Conservation (phyloP, 2,888 invertebrate genomes). For the Spisula solida region DNA sequence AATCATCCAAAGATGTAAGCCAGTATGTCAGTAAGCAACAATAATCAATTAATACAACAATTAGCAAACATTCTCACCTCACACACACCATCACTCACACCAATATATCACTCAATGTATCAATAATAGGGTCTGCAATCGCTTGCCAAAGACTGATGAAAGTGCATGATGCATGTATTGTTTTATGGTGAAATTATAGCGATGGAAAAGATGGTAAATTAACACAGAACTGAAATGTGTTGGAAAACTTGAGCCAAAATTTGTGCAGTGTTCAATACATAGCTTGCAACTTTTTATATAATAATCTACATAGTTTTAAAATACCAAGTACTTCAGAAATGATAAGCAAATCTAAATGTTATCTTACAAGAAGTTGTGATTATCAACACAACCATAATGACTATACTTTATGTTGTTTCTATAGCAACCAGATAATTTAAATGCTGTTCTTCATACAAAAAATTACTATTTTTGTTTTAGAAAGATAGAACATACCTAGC, state of each 20-base stretch:
- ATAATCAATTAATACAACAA: not conserved
- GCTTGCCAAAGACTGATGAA: slow-evolving; percentile 8
- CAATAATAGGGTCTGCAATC: not conserved
- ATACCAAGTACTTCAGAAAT: too few species aligned
- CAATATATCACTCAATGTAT: not conserved
- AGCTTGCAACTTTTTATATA: not conserved
- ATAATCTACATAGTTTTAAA: not conserved
- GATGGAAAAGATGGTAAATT: not conserved
- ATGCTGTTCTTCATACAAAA: not conserved
- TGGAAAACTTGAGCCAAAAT: not conserved
- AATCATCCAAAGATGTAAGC: not conserved
- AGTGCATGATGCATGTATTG: slow-evolving; percentile 1
- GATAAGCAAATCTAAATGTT: too few species aligned
- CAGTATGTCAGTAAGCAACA: not conserved
- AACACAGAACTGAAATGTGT: not conserved
- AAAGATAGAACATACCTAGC: not conserved
- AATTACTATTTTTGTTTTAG: not conserved
- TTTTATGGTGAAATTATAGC: not conserved
- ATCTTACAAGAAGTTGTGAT: too few species aligned
- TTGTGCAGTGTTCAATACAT: not conserved
- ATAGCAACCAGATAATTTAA: not conserved
- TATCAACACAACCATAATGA: too few species aligned
- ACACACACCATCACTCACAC: not conserved
- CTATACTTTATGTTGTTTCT: not conserved
- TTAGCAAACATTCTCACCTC: not conserved